Percentiles rank a stretch among this genome's conserved stretches.
These are phyloP conservation scores for Myoxocephalus aenaeus DNA, from an alignment of 2,797 vertebrate genomes.

Conservation along the genomic window DNA sequence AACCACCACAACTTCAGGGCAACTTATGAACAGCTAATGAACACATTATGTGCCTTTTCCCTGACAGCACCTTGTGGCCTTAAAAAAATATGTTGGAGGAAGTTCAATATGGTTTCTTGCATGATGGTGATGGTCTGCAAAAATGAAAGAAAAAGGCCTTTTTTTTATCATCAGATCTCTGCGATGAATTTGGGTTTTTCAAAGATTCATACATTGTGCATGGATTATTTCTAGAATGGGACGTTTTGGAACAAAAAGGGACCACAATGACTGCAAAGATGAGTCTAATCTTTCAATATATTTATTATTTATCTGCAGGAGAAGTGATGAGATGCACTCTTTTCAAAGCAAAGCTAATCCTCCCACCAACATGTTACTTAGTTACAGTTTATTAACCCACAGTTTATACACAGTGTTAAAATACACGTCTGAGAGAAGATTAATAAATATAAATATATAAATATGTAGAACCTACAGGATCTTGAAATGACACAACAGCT, in stretches of 20 bases:
- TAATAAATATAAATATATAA: not conserved
- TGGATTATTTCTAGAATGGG: not conserved
- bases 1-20: not conserved
- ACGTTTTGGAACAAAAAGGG: not conserved
- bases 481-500: not conserved
- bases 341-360: slow-evolving; percentile 1
- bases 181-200: not conserved
- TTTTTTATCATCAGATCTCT: no score
- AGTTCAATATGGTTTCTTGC: not conserved
- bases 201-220: not conserved
- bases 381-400: slow-evolving; percentile 34
- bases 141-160: not conserved
- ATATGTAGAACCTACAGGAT: not conserved
- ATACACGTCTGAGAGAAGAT: slow-evolving; percentile 10
- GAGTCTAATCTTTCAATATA: not conserved
- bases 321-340: slow-evolving; percentile 7
- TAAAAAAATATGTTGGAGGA: not conserved
- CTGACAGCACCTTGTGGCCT: no score
- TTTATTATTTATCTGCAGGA: not conserved
- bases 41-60: no score
- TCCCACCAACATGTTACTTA: slow-evolving; percentile 6
- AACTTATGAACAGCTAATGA: not conserved
- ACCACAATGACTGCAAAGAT: not conserved
- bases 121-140: not conserved
- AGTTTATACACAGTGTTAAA: slow-evolving; percentile 10